Conservation (phyloP, 2,113 vertebrate species). For the Podocnemis expansa region DNA sequence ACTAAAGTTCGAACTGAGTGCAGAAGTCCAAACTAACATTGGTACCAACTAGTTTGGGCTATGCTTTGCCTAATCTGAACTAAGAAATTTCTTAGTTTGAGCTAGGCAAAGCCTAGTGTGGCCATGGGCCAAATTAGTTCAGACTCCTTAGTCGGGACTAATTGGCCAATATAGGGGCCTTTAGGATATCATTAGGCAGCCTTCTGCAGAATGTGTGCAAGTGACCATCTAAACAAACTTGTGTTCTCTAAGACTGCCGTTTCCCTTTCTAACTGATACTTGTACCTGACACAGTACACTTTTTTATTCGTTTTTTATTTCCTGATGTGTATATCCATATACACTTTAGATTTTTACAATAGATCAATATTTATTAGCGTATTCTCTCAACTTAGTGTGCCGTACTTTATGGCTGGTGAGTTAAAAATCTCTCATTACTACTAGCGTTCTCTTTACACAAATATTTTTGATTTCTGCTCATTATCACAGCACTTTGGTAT, state of each 20-base stretch:
- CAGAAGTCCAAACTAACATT: no score
- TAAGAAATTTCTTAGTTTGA: no score
- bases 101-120: no score
- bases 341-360: neutral
- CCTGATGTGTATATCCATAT: neutral
- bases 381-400: neutral
- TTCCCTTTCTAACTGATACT: neutral
- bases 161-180: no score
- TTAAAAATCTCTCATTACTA: neutral
- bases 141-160: no score
- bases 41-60: no score
- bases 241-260: neutral
- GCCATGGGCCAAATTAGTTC: no score
- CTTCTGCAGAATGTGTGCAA: neutral
- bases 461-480: neutral
- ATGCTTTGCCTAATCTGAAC: no score
- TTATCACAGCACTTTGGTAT: neutral
- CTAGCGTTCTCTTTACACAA: neutral
- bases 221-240: neutral
- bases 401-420: neutral
- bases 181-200: neutral
- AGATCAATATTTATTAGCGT: neutral
- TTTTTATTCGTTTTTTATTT: neutral
- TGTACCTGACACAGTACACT: neutral
- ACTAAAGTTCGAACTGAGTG: no score